phyloP scores from a whole-genome alignment of 1,140 invertebrate species.

The Pseudachorutes palmiensis region DNA sequence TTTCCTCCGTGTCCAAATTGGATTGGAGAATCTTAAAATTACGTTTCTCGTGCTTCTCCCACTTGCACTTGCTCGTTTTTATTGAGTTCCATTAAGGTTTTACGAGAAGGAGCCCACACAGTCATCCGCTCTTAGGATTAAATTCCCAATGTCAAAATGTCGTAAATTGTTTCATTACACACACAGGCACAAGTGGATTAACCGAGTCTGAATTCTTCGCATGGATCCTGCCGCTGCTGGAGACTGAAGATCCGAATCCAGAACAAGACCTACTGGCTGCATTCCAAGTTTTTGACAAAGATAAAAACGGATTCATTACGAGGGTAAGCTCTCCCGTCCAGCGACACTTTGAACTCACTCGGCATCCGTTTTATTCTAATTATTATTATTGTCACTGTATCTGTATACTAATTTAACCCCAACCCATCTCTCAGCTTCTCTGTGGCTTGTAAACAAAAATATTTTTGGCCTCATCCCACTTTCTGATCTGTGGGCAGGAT shows the following conservation, averaged over 20 bases:
- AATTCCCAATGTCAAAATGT: neutral
- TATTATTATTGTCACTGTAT: neutral
- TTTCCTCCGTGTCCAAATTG: too few species aligned
- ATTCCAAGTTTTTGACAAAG: conserved; percentile 67
- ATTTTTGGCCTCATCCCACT: too few species aligned
- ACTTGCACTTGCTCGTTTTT: too few species aligned
- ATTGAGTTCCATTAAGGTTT: neutral
- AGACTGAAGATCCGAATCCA: conserved; percentile 49
- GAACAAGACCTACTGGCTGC: conserved; percentile 59
- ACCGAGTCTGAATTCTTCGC: conserved; percentile 22
- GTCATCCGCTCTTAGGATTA: neutral
- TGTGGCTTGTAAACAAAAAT: neutral
- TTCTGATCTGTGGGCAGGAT: too few species aligned
- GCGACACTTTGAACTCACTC: neutral
- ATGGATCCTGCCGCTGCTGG: conserved; percentile 23
- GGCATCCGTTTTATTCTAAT: neutral
- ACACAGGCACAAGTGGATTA: neutral
- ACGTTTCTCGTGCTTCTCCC: too few species aligned
- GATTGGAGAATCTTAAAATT: too few species aligned
- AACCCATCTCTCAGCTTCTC: neutral
- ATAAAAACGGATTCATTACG: conserved; percentile 66
- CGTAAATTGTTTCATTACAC: neutral
- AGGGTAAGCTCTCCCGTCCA: conserved; percentile 35
- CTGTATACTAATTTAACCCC: neutral
- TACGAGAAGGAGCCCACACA: neutral